phyloP scores from a whole-genome alignment of 2,113 vertebrate species.

The Prietella phreatophila region DNA sequence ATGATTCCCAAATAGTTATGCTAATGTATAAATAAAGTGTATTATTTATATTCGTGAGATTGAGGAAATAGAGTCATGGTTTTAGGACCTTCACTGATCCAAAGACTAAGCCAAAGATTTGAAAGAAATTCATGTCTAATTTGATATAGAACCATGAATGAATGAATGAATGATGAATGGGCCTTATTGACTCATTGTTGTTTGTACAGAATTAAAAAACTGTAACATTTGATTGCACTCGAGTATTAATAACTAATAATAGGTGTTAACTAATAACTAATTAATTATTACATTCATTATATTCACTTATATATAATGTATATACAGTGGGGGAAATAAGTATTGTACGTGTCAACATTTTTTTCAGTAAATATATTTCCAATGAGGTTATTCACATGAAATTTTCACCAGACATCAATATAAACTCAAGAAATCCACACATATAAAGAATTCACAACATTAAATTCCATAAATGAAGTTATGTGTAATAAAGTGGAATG shows the following conservation, averaged over 20 bases:
- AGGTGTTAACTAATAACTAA: neutral
- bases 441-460: too few relatives aligned
- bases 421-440: too few relatives aligned
- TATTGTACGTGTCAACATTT: too few relatives aligned
- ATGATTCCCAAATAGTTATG: neutral
- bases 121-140: neutral
- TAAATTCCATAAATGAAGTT: too few relatives aligned
- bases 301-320: neutral
- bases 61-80: neutral
- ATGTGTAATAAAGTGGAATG: too few relatives aligned
- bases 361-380: too few relatives aligned
- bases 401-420: too few relatives aligned
- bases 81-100: neutral
- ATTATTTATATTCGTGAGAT: neutral
- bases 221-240: neutral
- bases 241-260: neutral
- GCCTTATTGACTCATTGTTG: neutral
- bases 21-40: slow-evolving; percentile 3
- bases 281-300: neutral
- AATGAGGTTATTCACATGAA: too few relatives aligned
- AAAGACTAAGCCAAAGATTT: neutral
- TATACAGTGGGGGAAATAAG: too few relatives aligned
- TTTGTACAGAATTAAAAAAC: slow-evolving; percentile 20
- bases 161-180: neutral
- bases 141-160: neutral